Base-by-base conservation (phyloP, 2,113 vertebrate species). In the Procapra przewalskii region DNA sequence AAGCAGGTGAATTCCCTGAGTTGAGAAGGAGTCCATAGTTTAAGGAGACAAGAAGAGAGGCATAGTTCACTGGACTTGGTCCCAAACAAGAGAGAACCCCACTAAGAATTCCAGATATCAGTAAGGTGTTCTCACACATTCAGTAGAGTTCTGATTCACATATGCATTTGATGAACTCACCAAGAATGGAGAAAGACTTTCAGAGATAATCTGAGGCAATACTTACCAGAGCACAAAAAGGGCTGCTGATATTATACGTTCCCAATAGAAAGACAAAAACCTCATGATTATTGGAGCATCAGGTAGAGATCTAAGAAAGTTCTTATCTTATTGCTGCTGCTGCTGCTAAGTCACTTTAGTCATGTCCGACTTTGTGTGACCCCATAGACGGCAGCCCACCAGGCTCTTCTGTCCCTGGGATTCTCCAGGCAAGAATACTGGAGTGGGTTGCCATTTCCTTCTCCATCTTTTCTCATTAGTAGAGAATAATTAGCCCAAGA, bases 331-430 rank as follows among this genome's bases (percentile, higher is more conserved):
- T 5, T 62, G 27, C 59, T 60, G 59, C 59, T 60, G 12, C 59
- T 60, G 27, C 27, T 60, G 59, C 12, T 31, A 14, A 29, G 27
- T 31, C 27, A 60, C 12, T 60, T 60, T 3, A 60, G 59, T 60
- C 12, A 0, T 29, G 27, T 60, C 27, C 0, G 5, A 60, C 59
- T 60, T 5, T 60, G 5, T 60, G 59, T 29, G 59, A 60, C 27
- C 27, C 27, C 12, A 29, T 60, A 29, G 57, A 59, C 11, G 1
- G 57, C 11, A 59, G 4, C 57, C 57, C 57, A 59, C 57, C 57
- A 59, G 25, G 25, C 25, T 59, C 57, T 59, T 59, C 57, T 27
- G 57, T 59, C 57, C 57, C 25, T 27, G 57, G 10, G 25, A 59
- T 59, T 59, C 57, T 59, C 57, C 57, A 59, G 57, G 57, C 5